Evolutionary conservation across 2,113 vertebrate species (phyloP).

Genomic region (Fulica atra): DNA sequence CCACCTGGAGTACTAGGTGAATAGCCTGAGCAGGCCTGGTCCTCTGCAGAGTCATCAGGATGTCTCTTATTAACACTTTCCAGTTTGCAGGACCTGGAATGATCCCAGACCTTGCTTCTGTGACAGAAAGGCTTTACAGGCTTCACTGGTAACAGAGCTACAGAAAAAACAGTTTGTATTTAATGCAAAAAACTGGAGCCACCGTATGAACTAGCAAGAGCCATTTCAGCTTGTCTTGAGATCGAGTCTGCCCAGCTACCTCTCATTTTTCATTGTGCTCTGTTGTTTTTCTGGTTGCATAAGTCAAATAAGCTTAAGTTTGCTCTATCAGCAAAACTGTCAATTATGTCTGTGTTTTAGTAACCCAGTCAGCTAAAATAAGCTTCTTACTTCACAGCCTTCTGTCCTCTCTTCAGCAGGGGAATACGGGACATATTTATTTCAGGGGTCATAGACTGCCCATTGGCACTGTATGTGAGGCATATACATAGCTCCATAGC

Average conservation of each 20-base stretch:
- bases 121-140: neutral
- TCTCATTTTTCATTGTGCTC: neutral
- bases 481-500: neutral
- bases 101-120: neutral
- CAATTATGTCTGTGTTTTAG: neutral
- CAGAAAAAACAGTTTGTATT: neutral
- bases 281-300: neutral
- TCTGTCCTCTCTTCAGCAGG: neutral
- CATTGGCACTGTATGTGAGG: neutral
- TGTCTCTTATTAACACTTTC: neutral
- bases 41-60: neutral
- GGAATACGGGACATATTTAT: slow-evolving; percentile 20
- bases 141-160: neutral
- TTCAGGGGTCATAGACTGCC: neutral
- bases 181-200: neutral
- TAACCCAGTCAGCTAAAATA: slow-evolving; percentile 38
- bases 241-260: neutral
- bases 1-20: neutral
- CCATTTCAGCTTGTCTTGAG: neutral
- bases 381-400: slow-evolving; percentile 39
- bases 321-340: slow-evolving; percentile 2
- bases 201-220: neutral
- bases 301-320: neutral
- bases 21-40: neutral
- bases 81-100: neutral